Base-by-base conservation (phyloP, 2,797 vertebrate species). In the Sebastes diaconus region DNA sequence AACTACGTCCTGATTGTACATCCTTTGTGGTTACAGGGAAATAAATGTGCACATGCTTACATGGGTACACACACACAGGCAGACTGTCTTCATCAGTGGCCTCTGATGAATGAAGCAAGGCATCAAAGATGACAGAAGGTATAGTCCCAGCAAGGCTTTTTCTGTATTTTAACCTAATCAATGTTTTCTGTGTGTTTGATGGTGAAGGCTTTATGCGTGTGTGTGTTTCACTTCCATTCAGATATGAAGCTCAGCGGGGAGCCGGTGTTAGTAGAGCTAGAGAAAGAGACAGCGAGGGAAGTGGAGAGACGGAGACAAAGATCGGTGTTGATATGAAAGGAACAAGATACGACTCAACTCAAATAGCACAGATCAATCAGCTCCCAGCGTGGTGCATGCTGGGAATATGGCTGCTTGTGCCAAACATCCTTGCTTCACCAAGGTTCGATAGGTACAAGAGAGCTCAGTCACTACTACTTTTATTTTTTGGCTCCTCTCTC, bases 311-410 rank as follows among this genome's bases (percentile, higher is more conserved):
- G 73, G 84, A 88, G 84, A 90, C 73, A 83, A 75, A 87, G 68
- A 88, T 50, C 61, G 42, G 75, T 79, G 77, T 65, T 82, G 73
- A 86, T 87, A 78, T 87, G 73, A 90, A 85, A 86, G 78, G 68
- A 79, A 84, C 69, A 70, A 52, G 61, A 81, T 29, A 34, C 12
- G 8, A 73, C 68, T 80, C 67, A 86, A 65, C 32, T 54, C 69
- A 87, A 85, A 85, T 78, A 77, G 90, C 77, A 55, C 64, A 81
- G 87, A 96, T 95, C 90, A 92, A 93, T 95, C 93, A 73, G 93
- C 77, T 76, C 22, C 78, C 73, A 73, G 84, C 69, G 88, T 88
- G 87, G 86, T 88, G 84, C 84, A 91, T 90, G 76, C 72, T 79
- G 77, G 87, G 92, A 90, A 87, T 88, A 84, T 75, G 66, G 78